These are phyloP conservation scores for Cryptops parisi DNA, from an alignment of 2,888 invertebrate genomes.

Conservation along the genomic window DNA sequence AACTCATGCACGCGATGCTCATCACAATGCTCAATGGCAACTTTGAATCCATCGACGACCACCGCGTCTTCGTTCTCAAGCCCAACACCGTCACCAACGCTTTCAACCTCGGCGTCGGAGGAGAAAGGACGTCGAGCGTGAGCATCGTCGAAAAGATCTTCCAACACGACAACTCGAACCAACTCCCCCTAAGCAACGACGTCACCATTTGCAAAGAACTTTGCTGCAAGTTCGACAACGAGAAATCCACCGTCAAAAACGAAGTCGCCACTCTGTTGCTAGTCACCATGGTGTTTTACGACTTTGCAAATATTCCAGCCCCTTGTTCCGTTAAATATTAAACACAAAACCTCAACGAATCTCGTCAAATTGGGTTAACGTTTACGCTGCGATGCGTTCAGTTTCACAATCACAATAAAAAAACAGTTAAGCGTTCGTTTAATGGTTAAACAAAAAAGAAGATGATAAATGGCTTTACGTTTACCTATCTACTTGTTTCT, in stretches of 20 bases:
- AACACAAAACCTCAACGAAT: too few species aligned
- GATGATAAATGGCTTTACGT: neutral
- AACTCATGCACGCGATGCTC: neutral
- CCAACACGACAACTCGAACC: neutral
- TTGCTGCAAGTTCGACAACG: neutral
- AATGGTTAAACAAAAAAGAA: neutral
- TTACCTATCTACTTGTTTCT: constrained; percentile 29
- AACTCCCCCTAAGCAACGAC: neutral
- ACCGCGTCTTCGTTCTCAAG: neutral
- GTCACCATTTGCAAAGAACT: neutral
- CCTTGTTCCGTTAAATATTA: too few species aligned
- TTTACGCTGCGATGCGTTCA: too few species aligned
- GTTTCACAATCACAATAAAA: too few species aligned
- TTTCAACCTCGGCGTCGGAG: neutral
- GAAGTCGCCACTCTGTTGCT: neutral
- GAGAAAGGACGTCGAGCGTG: neutral
- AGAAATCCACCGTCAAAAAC: neutral
- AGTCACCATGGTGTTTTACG: neutral
- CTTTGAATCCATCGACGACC: neutral
- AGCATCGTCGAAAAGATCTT: neutral
- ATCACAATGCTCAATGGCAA: neutral
- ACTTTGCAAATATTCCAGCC: neutral
- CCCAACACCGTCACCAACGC: neutral
- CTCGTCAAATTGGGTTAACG: too few species aligned
- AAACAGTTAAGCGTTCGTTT: neutral